These are phyloP conservation scores for Amniataba percoides DNA, from an alignment of 2,797 vertebrate genomes.

Conservation along the genomic window DNA sequence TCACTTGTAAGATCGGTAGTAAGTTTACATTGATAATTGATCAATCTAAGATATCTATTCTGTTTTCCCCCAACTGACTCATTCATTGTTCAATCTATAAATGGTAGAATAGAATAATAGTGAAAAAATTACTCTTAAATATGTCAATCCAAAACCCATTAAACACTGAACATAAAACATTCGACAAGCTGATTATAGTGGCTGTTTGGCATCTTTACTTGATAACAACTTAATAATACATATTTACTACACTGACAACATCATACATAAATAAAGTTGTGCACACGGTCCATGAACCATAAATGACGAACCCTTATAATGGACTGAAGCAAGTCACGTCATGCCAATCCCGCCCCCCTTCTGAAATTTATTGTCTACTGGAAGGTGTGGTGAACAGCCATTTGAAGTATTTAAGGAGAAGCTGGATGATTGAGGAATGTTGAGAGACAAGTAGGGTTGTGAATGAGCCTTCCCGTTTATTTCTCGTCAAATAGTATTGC, in stretches of 20 bases:
- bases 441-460: conserved; percentile 17
- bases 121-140: too few relatives aligned
- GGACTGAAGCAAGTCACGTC: background rate
- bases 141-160: too few relatives aligned
- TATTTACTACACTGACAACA: too few relatives aligned
- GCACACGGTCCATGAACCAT: background rate
- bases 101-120: too few relatives aligned
- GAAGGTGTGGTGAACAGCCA: conserved; percentile 20
- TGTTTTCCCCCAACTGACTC: background rate
- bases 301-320: conserved; percentile 1
- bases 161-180: too few relatives aligned
- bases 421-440: conserved; percentile 29
- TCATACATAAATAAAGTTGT: background rate
- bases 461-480: conserved; percentile 7
- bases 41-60: background rate
- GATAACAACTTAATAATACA: background rate
- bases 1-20: too few relatives aligned
- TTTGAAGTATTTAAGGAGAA: conserved; percentile 16
- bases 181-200: too few relatives aligned
- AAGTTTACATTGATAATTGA: background rate
- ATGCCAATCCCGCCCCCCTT: background rate
- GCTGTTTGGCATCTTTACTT: too few relatives aligned
- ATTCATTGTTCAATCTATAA: background rate
- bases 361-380: conserved; percentile 13
- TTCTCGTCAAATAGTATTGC: background rate